Conservation (phyloP, 1,140 invertebrate genomes). For the Anastatus disparis region DNA sequence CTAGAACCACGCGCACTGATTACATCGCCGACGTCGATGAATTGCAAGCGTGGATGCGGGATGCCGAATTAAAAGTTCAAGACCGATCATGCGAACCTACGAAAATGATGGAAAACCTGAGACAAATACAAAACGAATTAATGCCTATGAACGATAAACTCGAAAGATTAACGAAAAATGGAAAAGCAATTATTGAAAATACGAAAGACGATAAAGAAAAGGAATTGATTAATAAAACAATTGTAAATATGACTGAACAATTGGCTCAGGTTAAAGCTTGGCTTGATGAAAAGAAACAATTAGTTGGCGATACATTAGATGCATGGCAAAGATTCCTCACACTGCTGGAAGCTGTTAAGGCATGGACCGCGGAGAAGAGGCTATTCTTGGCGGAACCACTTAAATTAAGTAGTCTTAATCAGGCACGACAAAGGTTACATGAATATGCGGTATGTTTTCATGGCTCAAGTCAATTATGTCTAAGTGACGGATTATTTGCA, state of each 20-base stretch:
- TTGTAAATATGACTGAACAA: constrained; percentile 81
- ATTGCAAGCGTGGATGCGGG: constrained; percentile 83
- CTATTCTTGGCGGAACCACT: constrained; percentile 82
- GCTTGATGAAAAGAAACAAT: constrained; percentile 84
- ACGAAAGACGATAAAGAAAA: constrained; percentile 82
- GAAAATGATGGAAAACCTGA: constrained; percentile 79
- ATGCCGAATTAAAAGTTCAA: constrained; percentile 84
- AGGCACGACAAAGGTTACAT: constrained; percentile 85
- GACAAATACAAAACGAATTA: constrained; percentile 81
- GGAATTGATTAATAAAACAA: constrained; percentile 78
- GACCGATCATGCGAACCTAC: constrained; percentile 82
- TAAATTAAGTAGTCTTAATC: constrained; percentile 79
- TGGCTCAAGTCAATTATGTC: no score
- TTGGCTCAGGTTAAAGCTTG: constrained; percentile 79
- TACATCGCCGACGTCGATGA: constrained; percentile 83
- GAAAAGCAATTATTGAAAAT: constrained; percentile 81
- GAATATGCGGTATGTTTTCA: constrained; percentile 81
- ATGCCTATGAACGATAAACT: constrained; percentile 78
- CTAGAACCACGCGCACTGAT: constrained; percentile 81
- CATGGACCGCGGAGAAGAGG: constrained; percentile 86
- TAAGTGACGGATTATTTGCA: neutral
- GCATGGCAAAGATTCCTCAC: constrained; percentile 88
- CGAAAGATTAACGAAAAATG: constrained; percentile 81
- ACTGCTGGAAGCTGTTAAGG: constrained; percentile 81
- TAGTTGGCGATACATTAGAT: constrained; percentile 87